phyloP scores from a whole-genome alignment of 2,113 vertebrate species.

The Myrmecophaga tridactyla region DNA sequence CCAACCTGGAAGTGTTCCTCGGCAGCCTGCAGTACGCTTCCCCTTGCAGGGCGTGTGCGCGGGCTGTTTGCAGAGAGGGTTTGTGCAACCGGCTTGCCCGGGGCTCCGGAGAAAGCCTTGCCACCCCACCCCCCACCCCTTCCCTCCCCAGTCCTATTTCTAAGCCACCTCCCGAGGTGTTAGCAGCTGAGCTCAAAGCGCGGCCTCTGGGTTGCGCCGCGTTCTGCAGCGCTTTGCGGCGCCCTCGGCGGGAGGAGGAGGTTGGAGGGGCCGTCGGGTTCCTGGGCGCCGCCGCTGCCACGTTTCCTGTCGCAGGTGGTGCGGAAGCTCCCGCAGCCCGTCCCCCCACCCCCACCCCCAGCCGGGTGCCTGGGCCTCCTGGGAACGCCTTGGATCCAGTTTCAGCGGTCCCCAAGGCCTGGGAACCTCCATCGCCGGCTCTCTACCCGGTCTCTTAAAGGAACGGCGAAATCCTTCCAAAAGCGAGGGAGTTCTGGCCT shows the following conservation, averaged over 20 bases:
- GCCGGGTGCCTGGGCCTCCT: background rate
- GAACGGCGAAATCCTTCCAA: background rate
- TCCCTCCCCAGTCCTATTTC: no score
- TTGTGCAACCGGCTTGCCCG: background rate
- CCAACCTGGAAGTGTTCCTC: background rate
- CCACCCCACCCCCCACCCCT: accelerated
- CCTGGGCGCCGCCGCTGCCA: background rate
- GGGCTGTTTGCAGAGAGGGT: background rate
- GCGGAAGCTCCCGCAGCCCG: background rate
- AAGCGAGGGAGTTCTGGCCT: background rate
- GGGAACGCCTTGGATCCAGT: background rate
- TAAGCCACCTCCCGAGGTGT: background rate
- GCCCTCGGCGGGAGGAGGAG: background rate
- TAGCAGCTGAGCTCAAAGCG: background rate
- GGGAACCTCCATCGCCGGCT: background rate
- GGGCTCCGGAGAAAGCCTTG: background rate
- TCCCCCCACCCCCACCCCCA: no score
- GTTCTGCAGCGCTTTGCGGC: background rate
- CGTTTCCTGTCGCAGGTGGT: slow-evolving; percentile 43
- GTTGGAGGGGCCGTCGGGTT: background rate
- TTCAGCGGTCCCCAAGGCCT: background rate
- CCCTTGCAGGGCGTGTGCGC: background rate
- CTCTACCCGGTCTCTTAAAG: background rate
- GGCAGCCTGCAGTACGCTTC: background rate
- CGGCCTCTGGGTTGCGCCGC: background rate